Evolutionary conservation across 2,797 vertebrate genomes (phyloP), one percentile per base, ranked within the genome.

Genomic region (Pyrocephalus nanus): DNA sequence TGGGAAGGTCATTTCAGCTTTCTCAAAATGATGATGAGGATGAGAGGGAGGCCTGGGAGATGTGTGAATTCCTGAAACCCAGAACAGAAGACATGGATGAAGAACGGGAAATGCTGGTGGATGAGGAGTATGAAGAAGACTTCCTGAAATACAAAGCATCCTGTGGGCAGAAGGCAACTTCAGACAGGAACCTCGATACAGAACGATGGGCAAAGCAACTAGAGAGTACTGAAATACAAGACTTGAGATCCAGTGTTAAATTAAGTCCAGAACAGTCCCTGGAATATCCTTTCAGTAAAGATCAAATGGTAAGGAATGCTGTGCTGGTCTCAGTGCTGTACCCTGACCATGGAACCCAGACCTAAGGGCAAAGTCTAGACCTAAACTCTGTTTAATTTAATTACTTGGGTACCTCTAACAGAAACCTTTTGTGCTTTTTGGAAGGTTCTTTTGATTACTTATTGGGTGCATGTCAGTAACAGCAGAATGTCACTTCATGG

Each of bases 71-170:
- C 12, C 72, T 97, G 92, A 96, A 86, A 30, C 55, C 90, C 30
- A 3, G 43, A 20, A 30, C 75, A 48, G 94, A 96, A 71, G 94
- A 96, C 26, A n/a, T 62, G 71, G 92, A 53, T 15, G 97, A 97
- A 93, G 98, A 98, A 70, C 96, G 93, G 80, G 99, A 99, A 90
- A 99, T 99, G 98, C 70, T 98, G 21, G 99, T 99, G 65, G 99
- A 99, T 55, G 99, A 99, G 26, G 98, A 98, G 12, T 95, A 96
- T 32, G 96, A 96, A 10, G 95, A 96, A 11, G 90, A 87, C 19
- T 87, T 75, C 17, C 77, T 95, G 40, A 91, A 87, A n/a, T 88
- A 90, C 43, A 65, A 30, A 3, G 21, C 73, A 2, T 40, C 85
- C 0, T 60, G 53, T 73, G 42, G 66, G 32, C 94, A 95, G 57